Percentiles rank a stretch among this genome's conserved stretches.
These are phyloP conservation scores for Spodoptera frugiperda DNA, from an alignment of 1,140 invertebrate genomes.

Conservation along the genomic window DNA sequence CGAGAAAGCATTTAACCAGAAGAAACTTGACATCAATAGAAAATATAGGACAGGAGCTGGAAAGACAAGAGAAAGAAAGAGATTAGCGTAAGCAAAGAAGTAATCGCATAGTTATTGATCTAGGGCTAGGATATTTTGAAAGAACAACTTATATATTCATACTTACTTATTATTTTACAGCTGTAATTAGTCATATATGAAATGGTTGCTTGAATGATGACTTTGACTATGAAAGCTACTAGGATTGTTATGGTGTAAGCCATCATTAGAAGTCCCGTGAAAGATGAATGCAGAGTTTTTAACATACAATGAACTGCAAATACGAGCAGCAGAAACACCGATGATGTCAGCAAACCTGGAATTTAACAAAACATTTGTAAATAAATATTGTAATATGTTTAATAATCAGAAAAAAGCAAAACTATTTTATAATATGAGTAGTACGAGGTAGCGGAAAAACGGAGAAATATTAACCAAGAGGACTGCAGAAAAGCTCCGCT, in stretches of 20 bases:
- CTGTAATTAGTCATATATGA: not conserved
- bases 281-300: constrained; percentile 62
- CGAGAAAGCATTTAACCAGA: constrained; percentile 91
- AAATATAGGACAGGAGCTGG: constrained; percentile 73
- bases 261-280: constrained; percentile 75
- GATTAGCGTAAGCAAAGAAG: no score
- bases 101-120: no score
- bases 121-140: no score
- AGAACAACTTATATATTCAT: no score
- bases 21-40: constrained; percentile 90
- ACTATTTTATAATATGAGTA: no score
- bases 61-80: constrained; percentile 39
- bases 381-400: not conserved
- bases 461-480: no score
- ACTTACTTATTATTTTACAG: constrained; percentile 10
- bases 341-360: constrained; percentile 68
- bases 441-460: no score
- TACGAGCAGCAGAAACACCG: constrained; percentile 69
- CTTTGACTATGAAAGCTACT: constrained; percentile 58
- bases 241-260: constrained; percentile 68
- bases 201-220: not conserved
- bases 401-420: no score
- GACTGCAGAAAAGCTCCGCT: no score
- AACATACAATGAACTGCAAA: constrained; percentile 71
- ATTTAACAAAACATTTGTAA: constrained; percentile 10